Evolutionary conservation across 2,797 vertebrate genomes (phyloP), one percentile per base, ranked within the genome.

Genomic region (Cuniculus paca): DNA sequence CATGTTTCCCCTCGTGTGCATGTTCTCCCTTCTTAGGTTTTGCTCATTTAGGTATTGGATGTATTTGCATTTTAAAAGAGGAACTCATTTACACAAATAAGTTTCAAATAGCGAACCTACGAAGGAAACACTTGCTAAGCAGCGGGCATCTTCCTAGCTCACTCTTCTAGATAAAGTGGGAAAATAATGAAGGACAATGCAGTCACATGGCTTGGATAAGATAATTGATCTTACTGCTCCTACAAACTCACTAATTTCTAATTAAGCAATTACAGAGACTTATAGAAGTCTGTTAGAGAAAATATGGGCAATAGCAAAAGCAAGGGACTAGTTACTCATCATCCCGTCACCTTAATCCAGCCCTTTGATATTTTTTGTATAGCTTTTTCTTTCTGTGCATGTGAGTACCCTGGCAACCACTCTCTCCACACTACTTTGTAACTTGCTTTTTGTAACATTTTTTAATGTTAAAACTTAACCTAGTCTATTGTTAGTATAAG

Each of bases 21-120:
- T 86, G 39, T 48, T 90, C 74, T 81, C 81, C 78, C 61, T 68
- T 95, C 72, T 34, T 80, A 11, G 11, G 88, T 82, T 95, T 88
- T 81, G 9, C 68, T 92, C 12, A 88, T 95, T 95, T 96, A 93
- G 61, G 48, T 79, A 80, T 92, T 90, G 86, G 95, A 96, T 95
- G 2, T 28, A 94, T 95, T 96, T 96, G 45, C 65, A 93, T 95
- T 96, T 97, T 93, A 80, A 93, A 97, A 94, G 86, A 95, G 34
- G 88, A 96, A 83, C 56, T 96, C 70, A 52, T 97, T 91, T 90
- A 60, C 77, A 88, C 74, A 92, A 90, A 87, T 68, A 96, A 89
- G 84, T 96, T 60, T 94, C 34, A 92, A 88, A 86, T 90, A 94
- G 91, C 52, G 20, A 96, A 74, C 31, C 20, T 94, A 19, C 72